A percentile compares a stretch with the other conserved stretches of the same genome.
Conservation (phyloP, 2,888 invertebrate genomes). For the Carabus problematicus region DNA sequence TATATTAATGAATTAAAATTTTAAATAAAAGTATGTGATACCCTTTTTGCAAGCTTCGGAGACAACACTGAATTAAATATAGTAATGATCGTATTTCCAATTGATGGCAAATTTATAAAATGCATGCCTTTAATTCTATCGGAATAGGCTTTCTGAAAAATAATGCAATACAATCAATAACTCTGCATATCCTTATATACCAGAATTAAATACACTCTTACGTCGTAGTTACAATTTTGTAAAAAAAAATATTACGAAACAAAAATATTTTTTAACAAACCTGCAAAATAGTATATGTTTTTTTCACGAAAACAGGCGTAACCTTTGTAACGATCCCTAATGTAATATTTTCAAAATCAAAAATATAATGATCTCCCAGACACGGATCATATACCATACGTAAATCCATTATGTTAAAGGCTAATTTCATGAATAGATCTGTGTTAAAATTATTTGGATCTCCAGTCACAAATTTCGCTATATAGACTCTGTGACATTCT, state of each 20-base stretch:
- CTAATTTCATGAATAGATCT: neutral
- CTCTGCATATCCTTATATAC: no score
- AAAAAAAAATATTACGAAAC: neutral
- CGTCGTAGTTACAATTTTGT: no score
- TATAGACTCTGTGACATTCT: conserved; percentile 14
- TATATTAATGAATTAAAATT: no score
- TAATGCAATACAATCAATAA: no score
- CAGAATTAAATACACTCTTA: no score
- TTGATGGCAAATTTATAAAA: neutral
- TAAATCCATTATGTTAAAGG: conserved; percentile 11
- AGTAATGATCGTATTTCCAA: conserved; percentile 22
- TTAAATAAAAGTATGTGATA: no score
- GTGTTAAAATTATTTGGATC: neutral
- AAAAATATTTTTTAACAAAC: neutral
- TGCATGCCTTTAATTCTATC: neutral
- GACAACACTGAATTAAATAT: conserved; percentile 20
- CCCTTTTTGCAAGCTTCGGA: conserved; percentile 24
- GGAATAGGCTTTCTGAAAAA: neutral
- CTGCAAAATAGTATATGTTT: neutral
- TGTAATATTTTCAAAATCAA: conserved; percentile 5
- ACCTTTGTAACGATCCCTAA: conserved; percentile 13
- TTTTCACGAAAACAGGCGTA: conserved; percentile 11
- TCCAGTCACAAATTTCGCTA: neutral
- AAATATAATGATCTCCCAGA: conserved; percentile 20
- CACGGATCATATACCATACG: conserved; percentile 3